A percentile compares a stretch with the other conserved stretches of the same genome.
Evolutionary conservation across 1,140 invertebrate genomes (phyloP).

Genomic region (Caenorhabditis remanei): DNA sequence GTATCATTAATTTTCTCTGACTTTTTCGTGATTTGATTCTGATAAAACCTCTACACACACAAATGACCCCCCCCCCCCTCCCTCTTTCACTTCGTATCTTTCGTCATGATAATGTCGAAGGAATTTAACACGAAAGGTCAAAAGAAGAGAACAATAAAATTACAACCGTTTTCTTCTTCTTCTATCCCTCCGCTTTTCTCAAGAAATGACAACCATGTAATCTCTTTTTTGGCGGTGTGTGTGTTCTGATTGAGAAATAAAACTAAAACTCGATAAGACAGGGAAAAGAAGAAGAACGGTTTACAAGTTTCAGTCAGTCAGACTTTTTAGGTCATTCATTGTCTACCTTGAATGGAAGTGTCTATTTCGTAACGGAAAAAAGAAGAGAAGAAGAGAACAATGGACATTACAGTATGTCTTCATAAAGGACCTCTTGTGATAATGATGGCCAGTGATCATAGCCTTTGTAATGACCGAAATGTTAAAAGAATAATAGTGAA

Average conservation of each 20-base stretch:
- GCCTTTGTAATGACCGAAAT: neutral
- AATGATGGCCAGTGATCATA: constrained; percentile 50
- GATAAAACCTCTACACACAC: no score
- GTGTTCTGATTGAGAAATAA: constrained; percentile 28
- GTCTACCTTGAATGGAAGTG: neutral
- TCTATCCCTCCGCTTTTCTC: neutral
- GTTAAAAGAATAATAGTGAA: neutral
- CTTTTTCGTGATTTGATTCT: no score
- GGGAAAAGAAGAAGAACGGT: constrained; percentile 9
- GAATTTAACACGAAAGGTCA: constrained; percentile 43
- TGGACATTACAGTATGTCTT: constrained; percentile 33
- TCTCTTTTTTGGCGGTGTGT: neutral
- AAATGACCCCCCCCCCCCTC: neutral
- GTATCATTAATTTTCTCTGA: no score
- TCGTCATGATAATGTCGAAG: neutral
- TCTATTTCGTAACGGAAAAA: constrained; percentile 13
- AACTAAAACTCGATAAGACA: constrained; percentile 2
- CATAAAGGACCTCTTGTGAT: constrained; percentile 7
- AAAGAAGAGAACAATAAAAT: constrained; percentile 27
- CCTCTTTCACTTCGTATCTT: no score
- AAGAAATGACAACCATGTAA: constrained; percentile 26
- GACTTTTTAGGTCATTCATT: constrained; percentile 39
- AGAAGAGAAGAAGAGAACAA: neutral
- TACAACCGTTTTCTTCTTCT: neutral
- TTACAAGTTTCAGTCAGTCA: constrained; percentile 5